Conservation (phyloP, 2,797 vertebrate species). For the Sebastes melanostomus region DNA sequence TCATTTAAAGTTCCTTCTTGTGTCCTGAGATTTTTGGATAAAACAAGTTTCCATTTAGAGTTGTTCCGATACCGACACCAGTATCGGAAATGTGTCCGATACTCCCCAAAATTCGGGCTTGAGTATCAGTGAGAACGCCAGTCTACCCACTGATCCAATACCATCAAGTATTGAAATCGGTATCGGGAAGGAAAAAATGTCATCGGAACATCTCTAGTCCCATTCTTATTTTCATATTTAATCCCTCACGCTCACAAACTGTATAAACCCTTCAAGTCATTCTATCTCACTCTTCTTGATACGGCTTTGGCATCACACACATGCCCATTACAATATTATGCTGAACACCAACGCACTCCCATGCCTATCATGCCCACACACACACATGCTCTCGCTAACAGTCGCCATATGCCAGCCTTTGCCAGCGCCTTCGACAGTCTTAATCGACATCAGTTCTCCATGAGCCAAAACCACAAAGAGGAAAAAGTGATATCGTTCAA, state of each 20-base stretch:
- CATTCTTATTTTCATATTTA: neutral
- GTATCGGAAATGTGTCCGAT: too few species aligned
- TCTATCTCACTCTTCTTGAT: neutral
- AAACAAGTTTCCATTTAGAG: neutral
- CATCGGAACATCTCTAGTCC: too few species aligned
- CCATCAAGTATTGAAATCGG: too few species aligned
- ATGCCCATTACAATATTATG: neutral
- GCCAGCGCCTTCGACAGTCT: slow-evolving; percentile 15
- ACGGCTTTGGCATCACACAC: neutral
- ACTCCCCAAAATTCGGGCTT: too few species aligned
- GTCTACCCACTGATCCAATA: too few species aligned
- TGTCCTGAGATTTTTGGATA: neutral
- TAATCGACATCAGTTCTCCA: slow-evolving; percentile 63
- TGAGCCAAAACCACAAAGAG: slow-evolving; percentile 65
- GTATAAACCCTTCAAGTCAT: neutral
- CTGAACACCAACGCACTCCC: slow-evolving; percentile 12
- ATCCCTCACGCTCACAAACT: neutral
- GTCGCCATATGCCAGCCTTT: slow-evolving; percentile 32
- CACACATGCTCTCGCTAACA: slow-evolving; percentile 12
- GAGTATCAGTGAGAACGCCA: too few species aligned
- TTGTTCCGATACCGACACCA: too few species aligned
- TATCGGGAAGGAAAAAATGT: too few species aligned
- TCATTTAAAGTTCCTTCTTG: neutral
- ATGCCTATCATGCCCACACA: slow-evolving; percentile 10
- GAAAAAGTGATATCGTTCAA: slow-evolving; percentile 74